Conservation (phyloP, 37 sponge, comb jelly and placozoan genomes). For the Eunapius fragilis region DNA sequence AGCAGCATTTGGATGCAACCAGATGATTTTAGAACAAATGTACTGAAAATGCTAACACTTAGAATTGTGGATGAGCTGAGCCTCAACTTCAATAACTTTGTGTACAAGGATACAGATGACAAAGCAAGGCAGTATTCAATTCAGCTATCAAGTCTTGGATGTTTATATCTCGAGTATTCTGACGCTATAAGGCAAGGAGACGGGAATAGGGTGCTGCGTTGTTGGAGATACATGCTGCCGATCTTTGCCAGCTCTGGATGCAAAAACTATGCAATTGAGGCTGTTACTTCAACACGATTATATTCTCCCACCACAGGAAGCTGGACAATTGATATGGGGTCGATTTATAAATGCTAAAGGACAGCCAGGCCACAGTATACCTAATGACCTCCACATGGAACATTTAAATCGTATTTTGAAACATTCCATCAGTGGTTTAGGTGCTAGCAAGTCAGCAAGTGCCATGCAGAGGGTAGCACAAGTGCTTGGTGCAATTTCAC, state of each 20-base stretch:
- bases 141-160: too few species aligned
- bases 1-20: too few species aligned
- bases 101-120: too few species aligned
- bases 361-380: not conserved
- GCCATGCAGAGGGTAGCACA: too few species aligned
- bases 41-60: too few species aligned
- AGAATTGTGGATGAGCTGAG: too few species aligned
- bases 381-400: slow-evolving; percentile 35
- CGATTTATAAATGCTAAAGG: slow-evolving; percentile 16
- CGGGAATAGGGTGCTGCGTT: not conserved
- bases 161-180: too few species aligned
- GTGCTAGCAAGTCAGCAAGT: not conserved
- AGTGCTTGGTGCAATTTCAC: not conserved
- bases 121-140: too few species aligned
- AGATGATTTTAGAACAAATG: too few species aligned
- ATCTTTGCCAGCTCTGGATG: not conserved
- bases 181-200: slow-evolving; percentile 30
- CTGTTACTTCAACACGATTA: not conserved
- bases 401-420: not conserved
- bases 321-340: not conserved
- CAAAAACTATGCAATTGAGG: slow-evolving; percentile 17
- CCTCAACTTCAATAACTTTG: too few species aligned
- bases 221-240: slow-evolving; percentile 26
- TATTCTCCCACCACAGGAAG: not conserved
- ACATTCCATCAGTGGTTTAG: not conserved